Base-by-base conservation (phyloP, 2,888 invertebrate genomes). In the Drosophila colorata region DNA sequence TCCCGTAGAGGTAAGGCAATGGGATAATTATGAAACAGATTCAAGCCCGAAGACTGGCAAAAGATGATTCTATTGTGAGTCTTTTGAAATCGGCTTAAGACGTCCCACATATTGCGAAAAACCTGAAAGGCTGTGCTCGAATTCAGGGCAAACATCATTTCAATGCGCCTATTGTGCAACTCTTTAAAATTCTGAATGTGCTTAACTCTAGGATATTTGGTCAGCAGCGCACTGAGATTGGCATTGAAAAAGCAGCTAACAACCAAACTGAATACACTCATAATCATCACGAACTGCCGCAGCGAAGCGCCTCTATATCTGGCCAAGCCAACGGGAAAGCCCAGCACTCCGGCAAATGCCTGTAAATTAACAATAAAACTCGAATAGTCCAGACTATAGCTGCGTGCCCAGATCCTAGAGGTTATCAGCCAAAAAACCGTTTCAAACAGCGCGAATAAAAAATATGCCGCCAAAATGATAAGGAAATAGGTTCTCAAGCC, bases 161-260 rank as follows among this genome's bases (percentile, higher is more conserved):
- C 0, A 11, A 41, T 35, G 8, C 53, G 33, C 8, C 9, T 4
- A 7, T 2, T 5, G 43, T 13, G 18, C 4, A 78, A 16, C 6
- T 78, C 49, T 8, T 69, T 23, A 0, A 72, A 46, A 18, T 35
- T 72, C 4, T 41, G n/a, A 3, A 74, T 38, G 1, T 43, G 37
- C 2, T 20, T 14, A 0, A 31, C 2, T 0, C 43, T 6, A 2
- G 74, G 55, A n/a, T 44, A 47, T 2, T 67, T 72, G 6, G 61
- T 78, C 0, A 78, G 41, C 7, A 72, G 33, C 0, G 78, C 52
- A 48, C 72, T 78, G 2, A 78, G 31, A 14, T 75, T 78, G 23
- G 75, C 74, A 52, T 69, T 64, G 16, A 78, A 75, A 23, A 57
- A 67, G 20, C 72, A 66, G 44, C 40, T 61, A 2, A 69, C 44